A percentile compares a stretch with the other conserved stretches of the same genome.
Conservation (phyloP, 2,113 vertebrate species). For the Willisornis vidua region DNA sequence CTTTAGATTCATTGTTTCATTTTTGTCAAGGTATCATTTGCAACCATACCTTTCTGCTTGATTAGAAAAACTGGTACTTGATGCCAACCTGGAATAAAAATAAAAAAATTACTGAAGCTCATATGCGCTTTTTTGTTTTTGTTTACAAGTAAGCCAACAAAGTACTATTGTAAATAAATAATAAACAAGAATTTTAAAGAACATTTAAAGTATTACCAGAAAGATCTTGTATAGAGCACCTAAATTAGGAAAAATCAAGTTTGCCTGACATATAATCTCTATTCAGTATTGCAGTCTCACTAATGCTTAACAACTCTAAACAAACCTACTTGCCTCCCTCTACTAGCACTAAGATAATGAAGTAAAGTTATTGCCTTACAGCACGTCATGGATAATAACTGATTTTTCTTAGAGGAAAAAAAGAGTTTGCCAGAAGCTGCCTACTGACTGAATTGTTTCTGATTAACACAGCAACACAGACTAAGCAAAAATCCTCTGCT, state of each 20-base stretch:
- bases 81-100: slow-evolving; percentile 86
- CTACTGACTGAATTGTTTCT: neutral
- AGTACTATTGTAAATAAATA: neutral
- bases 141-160: neutral
- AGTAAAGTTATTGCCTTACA: neutral
- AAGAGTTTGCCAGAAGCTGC: neutral
- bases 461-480: neutral
- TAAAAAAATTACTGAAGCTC: neutral
- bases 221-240: neutral
- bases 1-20: neutral
- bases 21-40: neutral
- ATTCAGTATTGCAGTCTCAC: neutral
- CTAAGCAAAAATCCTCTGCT: neutral
- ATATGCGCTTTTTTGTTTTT: neutral
- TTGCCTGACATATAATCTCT: neutral
- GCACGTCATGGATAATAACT: neutral
- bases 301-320: neutral
- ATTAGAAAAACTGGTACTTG: slow-evolving; percentile 92
- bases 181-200: neutral
- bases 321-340: neutral
- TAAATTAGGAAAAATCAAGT: neutral
- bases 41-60: slow-evolving; percentile 94
- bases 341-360: neutral
- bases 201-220: neutral
- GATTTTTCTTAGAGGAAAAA: neutral